A percentile compares a stretch with the other conserved stretches of the same genome.
Conservation (phyloP, 2,888 invertebrate species). For the Drosophila anomalipes region DNA sequence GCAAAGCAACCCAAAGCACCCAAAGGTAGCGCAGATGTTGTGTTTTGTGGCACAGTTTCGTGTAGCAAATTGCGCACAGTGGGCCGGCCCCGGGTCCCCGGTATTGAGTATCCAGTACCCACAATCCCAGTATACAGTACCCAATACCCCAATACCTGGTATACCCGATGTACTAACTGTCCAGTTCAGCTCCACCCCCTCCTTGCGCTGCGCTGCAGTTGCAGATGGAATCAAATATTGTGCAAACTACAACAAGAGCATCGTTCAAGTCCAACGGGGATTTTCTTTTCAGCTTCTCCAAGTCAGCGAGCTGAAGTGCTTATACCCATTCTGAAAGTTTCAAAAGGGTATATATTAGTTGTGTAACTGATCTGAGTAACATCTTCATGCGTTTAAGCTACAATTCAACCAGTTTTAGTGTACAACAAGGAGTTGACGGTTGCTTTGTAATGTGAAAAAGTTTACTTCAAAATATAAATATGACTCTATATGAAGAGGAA, state of each 20-base stretch:
- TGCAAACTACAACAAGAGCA: constrained; percentile 75
- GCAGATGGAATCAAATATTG: constrained; percentile 80
- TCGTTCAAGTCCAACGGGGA: constrained; percentile 73
- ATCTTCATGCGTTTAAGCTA: background rate
- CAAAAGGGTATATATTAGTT: background rate
- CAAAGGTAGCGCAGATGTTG: constrained; percentile 70
- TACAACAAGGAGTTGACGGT: too few relatives aligned
- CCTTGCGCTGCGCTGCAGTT: constrained; percentile 32
- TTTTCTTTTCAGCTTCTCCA: constrained; percentile 31
- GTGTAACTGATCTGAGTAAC: background rate
- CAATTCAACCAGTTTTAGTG: background rate
- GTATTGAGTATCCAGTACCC: constrained; percentile 51
- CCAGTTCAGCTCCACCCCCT: constrained; percentile 1
- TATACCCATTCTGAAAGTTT: constrained; percentile 9
- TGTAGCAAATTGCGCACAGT: constrained; percentile 78
- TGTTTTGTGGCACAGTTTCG: constrained; percentile 75
- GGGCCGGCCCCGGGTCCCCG: constrained; percentile 68
- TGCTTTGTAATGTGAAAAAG: background rate
- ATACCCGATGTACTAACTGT: constrained; percentile 3
- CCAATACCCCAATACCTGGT: constrained; percentile 6
- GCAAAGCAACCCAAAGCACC: constrained; percentile 65
- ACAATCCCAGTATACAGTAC: background rate
- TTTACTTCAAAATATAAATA: too few relatives aligned
- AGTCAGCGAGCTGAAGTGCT: constrained; percentile 32
- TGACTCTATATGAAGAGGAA: background rate